phyloP scores from a whole-genome alignment of 2,113 vertebrate species.

The Puffinus mauretanicus region DNA sequence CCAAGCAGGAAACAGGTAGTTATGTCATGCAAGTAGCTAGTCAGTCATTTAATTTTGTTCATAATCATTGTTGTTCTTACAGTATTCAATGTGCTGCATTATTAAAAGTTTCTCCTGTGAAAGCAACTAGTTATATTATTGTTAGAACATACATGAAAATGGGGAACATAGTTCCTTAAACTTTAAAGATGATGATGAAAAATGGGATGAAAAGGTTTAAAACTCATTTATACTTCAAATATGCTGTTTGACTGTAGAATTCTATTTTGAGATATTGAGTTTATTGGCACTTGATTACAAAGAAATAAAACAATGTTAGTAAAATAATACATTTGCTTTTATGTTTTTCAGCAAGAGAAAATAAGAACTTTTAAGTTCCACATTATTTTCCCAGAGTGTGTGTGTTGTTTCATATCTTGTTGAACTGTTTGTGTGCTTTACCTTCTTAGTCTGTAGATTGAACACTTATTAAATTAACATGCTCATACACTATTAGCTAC shows the following conservation, averaged over 20 bases:
- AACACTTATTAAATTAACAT: background rate
- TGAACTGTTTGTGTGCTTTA: background rate
- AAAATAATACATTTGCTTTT: background rate
- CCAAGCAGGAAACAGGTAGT: background rate
- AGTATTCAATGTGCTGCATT: background rate
- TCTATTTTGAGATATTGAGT: background rate
- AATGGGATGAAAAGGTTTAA: background rate
- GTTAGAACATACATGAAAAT: background rate
- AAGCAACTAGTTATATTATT: background rate
- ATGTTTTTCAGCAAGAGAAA: background rate
- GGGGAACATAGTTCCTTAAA: background rate
- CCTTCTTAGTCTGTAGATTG: background rate
- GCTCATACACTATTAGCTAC: background rate
- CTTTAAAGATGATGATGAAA: background rate
- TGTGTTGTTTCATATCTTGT: background rate
- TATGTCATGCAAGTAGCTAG: background rate
- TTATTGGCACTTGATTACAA: background rate
- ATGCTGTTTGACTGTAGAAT: background rate
- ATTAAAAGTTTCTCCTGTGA: background rate
- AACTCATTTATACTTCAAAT: background rate
- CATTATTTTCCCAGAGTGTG: background rate
- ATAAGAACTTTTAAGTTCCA: background rate
- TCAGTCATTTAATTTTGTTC: background rate
- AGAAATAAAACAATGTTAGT: background rate
- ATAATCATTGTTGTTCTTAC: background rate